Percentiles rank a stretch among this genome's conserved stretches.
Conservation (phyloP, 1,140 invertebrate species). For the Procambarus clarkii region DNA sequence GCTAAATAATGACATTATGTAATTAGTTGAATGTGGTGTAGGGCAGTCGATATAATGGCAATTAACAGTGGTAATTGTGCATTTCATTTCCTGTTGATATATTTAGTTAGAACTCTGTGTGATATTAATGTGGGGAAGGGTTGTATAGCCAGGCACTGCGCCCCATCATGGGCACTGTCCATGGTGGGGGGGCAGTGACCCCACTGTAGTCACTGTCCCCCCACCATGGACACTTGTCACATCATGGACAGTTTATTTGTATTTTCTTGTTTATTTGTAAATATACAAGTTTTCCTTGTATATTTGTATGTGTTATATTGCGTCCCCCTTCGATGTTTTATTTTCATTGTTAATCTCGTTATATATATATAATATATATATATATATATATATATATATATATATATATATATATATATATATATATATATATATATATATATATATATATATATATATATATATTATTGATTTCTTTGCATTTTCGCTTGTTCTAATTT, state of each 20-base stretch:
- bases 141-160: no score
- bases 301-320: background rate
- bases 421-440: background rate
- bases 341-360: no score
- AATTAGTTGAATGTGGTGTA: background rate
- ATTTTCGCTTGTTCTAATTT: no score
- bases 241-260: background rate
- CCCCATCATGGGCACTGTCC: no score
- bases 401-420: no score
- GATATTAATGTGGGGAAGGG: no score
- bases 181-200: no score
- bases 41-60: background rate
- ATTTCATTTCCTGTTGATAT: background rate
- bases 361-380: no score
- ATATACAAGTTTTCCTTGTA: background rate
- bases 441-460: constrained; percentile 11
- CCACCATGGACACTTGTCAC: no score
- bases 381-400: no score
- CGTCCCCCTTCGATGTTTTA: background rate
- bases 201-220: no score
- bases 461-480: background rate
- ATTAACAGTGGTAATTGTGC: background rate
- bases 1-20: background rate
- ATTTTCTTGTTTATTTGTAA: background rate
- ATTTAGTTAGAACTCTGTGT: background rate